Evolutionary conservation across 1,140 invertebrate genomes (phyloP), one percentile per base, ranked within the genome.

Genomic region (Arctopsyche grandis): DNA sequence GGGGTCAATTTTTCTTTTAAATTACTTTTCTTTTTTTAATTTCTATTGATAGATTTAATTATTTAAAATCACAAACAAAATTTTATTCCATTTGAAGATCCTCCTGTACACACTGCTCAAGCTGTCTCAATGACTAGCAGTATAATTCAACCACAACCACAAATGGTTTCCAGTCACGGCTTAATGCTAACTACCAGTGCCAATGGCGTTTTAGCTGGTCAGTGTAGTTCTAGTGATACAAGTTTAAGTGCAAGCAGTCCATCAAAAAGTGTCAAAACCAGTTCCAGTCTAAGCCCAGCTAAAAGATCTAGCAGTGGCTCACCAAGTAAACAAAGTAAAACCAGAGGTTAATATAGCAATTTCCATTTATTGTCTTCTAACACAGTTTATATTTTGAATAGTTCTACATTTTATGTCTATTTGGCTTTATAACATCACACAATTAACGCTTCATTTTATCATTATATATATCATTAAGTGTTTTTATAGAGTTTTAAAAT

Each of bases 251-350:
- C 90, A 46, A 93, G 91, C 80, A 95, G 94, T 83, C 94, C 95
- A 0, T 95, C 94, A 38, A 94, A 95, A 85, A 95, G 94, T 85
- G 91, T 94, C 0, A 94, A 95, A 85, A 95, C 94, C 46, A 94
- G 93, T 10, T 95, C 94, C 9, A 95, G 93, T 81, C 89, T 95
- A 19, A 95, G 94, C 83, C 94, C 94, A 0, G 94, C 94, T 0
- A 96, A 96, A 86, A 89, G 94, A 79, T 95, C 93, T 82, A 95
- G 94, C 46, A 95, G 94, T 75, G 94, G 94, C 9, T 94, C 93
- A 1, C 94, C 94, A 0, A 95, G 93, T 78, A 95, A 88, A 80
- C 87, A 94, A 89, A 93, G 93, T 85, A 91, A 92, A 85, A 92
- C 90, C 71, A 89, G 91, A 89, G 91, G 91, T 92, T 52, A 46